These are phyloP conservation scores for Tetragonisca angustula DNA, from an alignment of 2,888 invertebrate species.

Conservation along the genomic window DNA sequence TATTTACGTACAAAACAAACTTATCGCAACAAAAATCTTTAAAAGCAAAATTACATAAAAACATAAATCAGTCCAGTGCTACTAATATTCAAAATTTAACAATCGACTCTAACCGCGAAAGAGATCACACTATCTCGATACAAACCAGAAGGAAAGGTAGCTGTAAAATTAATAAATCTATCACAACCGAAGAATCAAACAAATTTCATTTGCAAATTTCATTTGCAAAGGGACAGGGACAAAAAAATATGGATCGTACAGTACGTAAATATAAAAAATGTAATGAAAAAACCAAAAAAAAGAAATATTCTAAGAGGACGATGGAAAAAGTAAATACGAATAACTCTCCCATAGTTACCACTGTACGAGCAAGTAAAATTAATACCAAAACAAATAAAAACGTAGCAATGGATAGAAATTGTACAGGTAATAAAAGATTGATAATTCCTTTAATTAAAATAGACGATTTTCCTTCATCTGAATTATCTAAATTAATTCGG, in stretches of 20 bases:
- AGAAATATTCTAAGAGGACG: neutral
- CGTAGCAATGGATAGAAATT: neutral
- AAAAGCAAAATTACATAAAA: neutral
- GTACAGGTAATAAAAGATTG: neutral
- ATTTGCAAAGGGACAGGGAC: neutral
- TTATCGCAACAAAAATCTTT: neutral
- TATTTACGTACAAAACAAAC: neutral
- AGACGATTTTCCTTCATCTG: slow-evolving; percentile 30
- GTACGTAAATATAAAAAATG: neutral
- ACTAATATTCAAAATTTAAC: neutral
- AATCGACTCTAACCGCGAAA: neutral
- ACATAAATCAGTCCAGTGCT: neutral
- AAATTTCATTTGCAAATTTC: neutral
- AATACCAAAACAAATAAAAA: neutral
- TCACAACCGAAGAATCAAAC: neutral
- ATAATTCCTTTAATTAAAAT: slow-evolving; percentile 23
- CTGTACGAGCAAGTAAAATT: neutral
- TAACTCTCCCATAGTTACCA: neutral
- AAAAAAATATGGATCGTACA: neutral
- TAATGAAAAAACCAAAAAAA: neutral
- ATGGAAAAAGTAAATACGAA: neutral
- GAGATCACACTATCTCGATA: neutral
- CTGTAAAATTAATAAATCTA: slow-evolving; percentile 5
- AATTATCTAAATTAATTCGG: slow-evolving; percentile 9
- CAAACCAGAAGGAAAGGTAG: neutral